Evolutionary conservation across 2,797 vertebrate species (phyloP).

Genomic region (Dallia pectoralis): DNA sequence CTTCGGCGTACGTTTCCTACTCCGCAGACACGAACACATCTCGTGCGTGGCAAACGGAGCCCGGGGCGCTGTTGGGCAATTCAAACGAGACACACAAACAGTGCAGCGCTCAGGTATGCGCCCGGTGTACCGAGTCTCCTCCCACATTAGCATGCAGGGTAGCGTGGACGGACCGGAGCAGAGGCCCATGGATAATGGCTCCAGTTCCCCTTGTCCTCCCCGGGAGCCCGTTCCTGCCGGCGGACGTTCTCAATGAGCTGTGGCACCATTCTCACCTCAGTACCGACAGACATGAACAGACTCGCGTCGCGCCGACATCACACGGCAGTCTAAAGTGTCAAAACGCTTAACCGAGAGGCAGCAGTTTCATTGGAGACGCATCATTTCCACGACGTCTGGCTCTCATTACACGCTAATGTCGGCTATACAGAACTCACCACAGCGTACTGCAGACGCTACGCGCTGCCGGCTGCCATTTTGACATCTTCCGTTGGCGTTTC

Average conservation of each 20-base stretch:
- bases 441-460: slow-evolving; percentile 35
- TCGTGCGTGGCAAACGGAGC: background rate
- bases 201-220: slow-evolving; percentile 59
- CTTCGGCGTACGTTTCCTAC: too few species aligned
- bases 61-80: background rate
- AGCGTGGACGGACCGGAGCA: slow-evolving; percentile 49
- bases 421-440: slow-evolving; percentile 64
- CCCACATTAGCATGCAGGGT: slow-evolving; percentile 64
- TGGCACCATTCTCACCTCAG: slow-evolving; percentile 53
- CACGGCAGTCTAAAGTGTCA: slow-evolving; percentile 78
- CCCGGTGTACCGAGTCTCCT: background rate
- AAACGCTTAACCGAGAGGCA: slow-evolving; percentile 73
- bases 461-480: slow-evolving; percentile 56
- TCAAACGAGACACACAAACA: background rate
- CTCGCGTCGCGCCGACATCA: slow-evolving; percentile 35
- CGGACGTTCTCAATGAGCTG: slow-evolving; percentile 64
- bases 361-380: slow-evolving; percentile 73
- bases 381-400: slow-evolving; percentile 71
- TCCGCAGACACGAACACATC: background rate
- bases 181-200: slow-evolving; percentile 69
- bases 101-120: background rate
- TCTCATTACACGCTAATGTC: slow-evolving; percentile 75
- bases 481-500: slow-evolving; percentile 61
- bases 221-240: slow-evolving; percentile 9
- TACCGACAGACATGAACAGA: background rate